Conservation (phyloP, 2,797 vertebrate species). For the Hybognathus amarus region DNA sequence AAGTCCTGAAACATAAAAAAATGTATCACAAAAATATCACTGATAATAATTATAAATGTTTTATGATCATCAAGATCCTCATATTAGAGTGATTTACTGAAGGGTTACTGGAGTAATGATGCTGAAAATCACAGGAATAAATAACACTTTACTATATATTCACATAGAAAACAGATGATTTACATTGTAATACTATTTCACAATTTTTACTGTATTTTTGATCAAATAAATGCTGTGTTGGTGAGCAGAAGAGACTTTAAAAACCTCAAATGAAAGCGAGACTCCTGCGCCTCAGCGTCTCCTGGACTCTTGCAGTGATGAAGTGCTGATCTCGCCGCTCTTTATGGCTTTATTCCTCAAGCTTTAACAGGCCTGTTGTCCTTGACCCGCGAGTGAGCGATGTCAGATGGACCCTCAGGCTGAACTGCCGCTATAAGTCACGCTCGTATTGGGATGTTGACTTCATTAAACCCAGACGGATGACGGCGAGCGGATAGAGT, state of each 20-base stretch:
- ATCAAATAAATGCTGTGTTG: too few species aligned
- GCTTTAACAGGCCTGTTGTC: constrained; percentile 58
- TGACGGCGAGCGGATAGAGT: constrained; percentile 56
- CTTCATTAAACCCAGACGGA: constrained; percentile 74
- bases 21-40: too few species aligned
- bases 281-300: too few species aligned
- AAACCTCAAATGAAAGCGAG: too few species aligned
- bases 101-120: not conserved
- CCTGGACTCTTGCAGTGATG: constrained; percentile 48
- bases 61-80: not conserved
- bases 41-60: too few species aligned
- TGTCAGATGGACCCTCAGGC: constrained; percentile 68
- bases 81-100: not conserved
- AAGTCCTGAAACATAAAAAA: too few species aligned
- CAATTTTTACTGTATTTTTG: too few species aligned
- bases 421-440: constrained; percentile 69
- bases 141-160: too few species aligned
- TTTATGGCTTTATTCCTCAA: constrained; percentile 55
- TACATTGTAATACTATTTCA: too few species aligned
- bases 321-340: constrained; percentile 59
- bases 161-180: too few species aligned
- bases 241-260: too few species aligned
- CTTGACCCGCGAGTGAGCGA: constrained; percentile 68
- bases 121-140: too few species aligned
- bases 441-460: constrained; percentile 45